phyloP scores from a whole-genome alignment of 2,113 vertebrate species.

The Psittacula cyanocephala region DNA sequence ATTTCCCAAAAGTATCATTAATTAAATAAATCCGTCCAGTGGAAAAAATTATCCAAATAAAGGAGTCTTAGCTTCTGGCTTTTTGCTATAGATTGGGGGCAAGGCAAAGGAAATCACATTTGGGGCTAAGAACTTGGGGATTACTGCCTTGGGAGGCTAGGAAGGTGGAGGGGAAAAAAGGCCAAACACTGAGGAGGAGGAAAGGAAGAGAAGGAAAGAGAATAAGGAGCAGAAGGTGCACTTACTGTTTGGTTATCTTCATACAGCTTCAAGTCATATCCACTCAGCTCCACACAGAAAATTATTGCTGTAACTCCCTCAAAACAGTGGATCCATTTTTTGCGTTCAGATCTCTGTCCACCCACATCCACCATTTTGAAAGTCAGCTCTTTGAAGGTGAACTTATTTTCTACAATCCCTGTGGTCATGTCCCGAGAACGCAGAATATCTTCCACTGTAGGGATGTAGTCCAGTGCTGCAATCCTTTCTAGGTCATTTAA shows the following conservation, averaged over 20 bases:
- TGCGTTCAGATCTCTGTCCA: conserved; percentile 95
- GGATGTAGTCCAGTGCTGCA: conserved; percentile 92
- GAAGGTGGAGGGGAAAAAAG: neutral
- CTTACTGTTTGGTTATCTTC: conserved; percentile 99
- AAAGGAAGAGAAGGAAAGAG: neutral
- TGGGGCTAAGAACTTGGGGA: neutral
- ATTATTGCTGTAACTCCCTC: conserved; percentile 99
- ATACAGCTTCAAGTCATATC: conserved; percentile 98
- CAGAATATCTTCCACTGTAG: conserved; percentile 97
- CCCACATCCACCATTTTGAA: conserved; percentile 99
- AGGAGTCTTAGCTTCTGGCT: neutral
- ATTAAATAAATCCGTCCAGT: neutral
- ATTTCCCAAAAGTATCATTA: neutral
- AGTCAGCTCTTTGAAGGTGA: conserved; percentile 99
- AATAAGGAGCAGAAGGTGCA: neutral
- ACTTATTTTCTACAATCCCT: conserved; percentile 99
- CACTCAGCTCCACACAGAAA: conserved; percentile 99
- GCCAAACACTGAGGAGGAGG: no score
- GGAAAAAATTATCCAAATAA: neutral
- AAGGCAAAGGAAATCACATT: neutral
- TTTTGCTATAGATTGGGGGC: neutral
- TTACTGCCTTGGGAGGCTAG: neutral
- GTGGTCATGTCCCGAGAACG: conserved; percentile 99
- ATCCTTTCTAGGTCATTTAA: conserved; percentile 97
- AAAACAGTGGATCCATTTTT: conserved; percentile 99